Evolutionary conservation across 2,888 invertebrate species (phyloP).

Genomic region (Eupelmus urozonus): DNA sequence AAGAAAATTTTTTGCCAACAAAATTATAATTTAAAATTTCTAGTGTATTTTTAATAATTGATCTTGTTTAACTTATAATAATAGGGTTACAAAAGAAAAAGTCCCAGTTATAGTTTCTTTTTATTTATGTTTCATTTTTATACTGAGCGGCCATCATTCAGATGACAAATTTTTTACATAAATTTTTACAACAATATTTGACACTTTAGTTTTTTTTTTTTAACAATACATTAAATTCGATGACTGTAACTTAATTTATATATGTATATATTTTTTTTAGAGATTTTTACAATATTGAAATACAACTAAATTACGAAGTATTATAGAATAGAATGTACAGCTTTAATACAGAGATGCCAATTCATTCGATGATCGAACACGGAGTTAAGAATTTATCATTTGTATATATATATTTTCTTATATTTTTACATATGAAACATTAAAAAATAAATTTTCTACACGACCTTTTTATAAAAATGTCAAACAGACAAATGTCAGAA

Average conservation of each 20-base stretch:
- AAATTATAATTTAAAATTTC: no score
- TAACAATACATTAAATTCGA: slow-evolving; percentile 54
- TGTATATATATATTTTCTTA: not conserved
- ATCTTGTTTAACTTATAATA: no score
- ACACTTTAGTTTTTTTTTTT: slow-evolving; percentile 54
- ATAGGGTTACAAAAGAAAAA: not conserved
- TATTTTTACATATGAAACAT: slow-evolving; percentile 32
- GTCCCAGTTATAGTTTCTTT: not conserved
- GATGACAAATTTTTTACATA: slow-evolving; percentile 54
- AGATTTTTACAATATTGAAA: slow-evolving; percentile 42
- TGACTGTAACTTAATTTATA: slow-evolving; percentile 44
- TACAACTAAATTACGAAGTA: slow-evolving; percentile 36
- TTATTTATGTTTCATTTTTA: slow-evolving; percentile 49
- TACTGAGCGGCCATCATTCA: slow-evolving; percentile 30
- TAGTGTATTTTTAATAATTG: no score
- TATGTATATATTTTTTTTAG: slow-evolving; percentile 31
- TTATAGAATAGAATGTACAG: slow-evolving; percentile 45
- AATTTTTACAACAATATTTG: slow-evolving; percentile 59
- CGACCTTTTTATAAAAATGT: slow-evolving; percentile 22
- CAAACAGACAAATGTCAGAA: not conserved
- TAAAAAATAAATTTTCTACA: slow-evolving; percentile 32
- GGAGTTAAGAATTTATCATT: slow-evolving; percentile 41
- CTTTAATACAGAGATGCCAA: slow-evolving; percentile 45
- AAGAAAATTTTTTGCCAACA: no score
- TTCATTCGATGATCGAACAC: slow-evolving; percentile 47